Base-by-base conservation (phyloP, 2,797 vertebrate species). In the Manis javanica region DNA sequence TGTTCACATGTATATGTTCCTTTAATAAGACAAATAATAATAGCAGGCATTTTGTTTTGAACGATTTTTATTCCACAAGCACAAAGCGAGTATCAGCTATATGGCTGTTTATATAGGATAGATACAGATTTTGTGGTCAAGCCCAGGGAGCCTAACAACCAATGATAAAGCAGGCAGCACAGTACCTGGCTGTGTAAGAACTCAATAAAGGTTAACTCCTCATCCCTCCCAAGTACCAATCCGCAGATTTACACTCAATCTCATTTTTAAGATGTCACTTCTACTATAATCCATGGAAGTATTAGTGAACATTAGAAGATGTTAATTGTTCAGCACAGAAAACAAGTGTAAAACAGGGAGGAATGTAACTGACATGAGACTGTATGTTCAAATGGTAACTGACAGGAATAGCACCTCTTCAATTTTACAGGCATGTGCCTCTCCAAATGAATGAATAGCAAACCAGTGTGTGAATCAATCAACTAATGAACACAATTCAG, bases 401-500 rank as follows among this genome's bases (percentile, higher is more conserved):
- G 42, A 75, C 8, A 79, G 69, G 4, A 86, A 87, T 63, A 83
- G 71, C 15, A 1, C 18, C 92, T 75, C 49, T 88, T 92, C 57
- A 64, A 7, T 68, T 93, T 69, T 77, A 88, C 0, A 78, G 51
- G n/a, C 24, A 59, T 42, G 19, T 77, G 37, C 3, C 0, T 90
- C 46, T n/a, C 57, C 46, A 59, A 90, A 87, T 12, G 19, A 95
- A 29, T 55, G 57, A 64, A 59, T 57, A 78, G 87, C 19, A 24
- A 92, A 83, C 6, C 29, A 74, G 51, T 64, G 21, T 42, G 68
- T 79, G n/a, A 64, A 78, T 71, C 19, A 77, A 82, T 69, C 59
- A 87, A 84, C 31, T 31, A 97, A 66, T 93, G 66, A 79, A 91
- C 29, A 89, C 19, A 87, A 46, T 68, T 95, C 34, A 51, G 75